Percentiles rank a stretch among this genome's conserved stretches.
These are phyloP conservation scores for Carduelis carduelis DNA, from an alignment of 2,797 vertebrate species.

Conservation along the genomic window DNA sequence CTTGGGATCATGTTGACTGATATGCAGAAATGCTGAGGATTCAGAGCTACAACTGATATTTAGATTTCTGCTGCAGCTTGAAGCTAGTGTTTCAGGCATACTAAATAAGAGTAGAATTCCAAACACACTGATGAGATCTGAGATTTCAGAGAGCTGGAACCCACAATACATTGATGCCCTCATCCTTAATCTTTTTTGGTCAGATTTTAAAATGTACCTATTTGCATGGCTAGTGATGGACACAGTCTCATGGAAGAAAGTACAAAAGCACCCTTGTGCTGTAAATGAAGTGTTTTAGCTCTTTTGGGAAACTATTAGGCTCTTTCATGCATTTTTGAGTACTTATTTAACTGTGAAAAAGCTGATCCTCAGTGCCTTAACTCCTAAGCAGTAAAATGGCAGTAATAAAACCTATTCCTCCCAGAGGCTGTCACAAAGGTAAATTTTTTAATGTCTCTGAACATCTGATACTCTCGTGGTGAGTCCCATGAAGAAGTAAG, in stretches of 20 bases:
- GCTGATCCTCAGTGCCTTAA: background rate
- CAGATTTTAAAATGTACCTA: background rate
- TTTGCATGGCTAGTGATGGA: background rate
- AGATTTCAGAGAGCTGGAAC: background rate
- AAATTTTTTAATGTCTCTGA: background rate
- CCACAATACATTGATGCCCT: background rate
- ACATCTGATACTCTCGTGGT: background rate
- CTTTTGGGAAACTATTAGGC: background rate
- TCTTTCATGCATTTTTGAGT: background rate
- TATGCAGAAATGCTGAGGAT: slow-evolving; percentile 3
- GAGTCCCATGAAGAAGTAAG: background rate
- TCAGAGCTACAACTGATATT: background rate
- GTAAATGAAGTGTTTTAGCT: background rate
- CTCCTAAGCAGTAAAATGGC: background rate
- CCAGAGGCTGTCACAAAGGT: background rate
- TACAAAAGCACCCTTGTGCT: background rate
- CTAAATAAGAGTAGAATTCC: background rate
- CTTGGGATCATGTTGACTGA: slow-evolving; percentile 31
- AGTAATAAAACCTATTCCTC: background rate
- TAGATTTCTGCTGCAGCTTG: background rate
- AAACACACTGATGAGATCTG: background rate
- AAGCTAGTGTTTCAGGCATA: background rate
- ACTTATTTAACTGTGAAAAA: background rate
- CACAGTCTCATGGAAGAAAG: background rate
- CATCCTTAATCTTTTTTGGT: background rate